Percentiles rank a stretch among this genome's conserved stretches.
phyloP scores from a whole-genome alignment of 2,797 vertebrate species.

The Zonotrichia albicollis region DNA sequence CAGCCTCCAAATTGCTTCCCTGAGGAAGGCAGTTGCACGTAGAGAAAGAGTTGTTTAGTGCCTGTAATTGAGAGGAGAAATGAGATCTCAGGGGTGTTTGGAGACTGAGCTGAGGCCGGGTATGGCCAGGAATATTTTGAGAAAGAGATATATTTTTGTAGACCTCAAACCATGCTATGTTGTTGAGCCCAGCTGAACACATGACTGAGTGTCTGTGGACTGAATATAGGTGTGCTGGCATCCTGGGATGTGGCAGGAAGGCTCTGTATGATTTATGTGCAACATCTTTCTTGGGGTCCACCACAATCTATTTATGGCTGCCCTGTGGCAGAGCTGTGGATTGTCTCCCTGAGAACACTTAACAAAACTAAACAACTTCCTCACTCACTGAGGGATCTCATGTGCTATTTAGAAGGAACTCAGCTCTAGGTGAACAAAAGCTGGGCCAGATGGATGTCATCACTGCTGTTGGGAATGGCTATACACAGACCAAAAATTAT shows the following conservation, averaged over 20 bases:
- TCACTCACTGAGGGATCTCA: background rate
- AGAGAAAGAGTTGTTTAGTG: background rate
- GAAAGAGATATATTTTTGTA: background rate
- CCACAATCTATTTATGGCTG: slow-evolving; percentile 17
- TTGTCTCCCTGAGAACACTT: background rate
- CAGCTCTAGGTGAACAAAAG: background rate
- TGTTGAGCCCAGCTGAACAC: background rate
- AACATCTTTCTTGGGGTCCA: background rate
- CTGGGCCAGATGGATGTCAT: background rate
- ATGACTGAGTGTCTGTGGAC: background rate
- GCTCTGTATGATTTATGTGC: background rate
- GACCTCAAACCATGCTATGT: background rate
- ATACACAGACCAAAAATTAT: background rate
- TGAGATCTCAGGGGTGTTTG: background rate
- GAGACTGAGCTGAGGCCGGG: background rate
- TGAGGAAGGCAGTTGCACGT: background rate
- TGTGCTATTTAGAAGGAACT: background rate
- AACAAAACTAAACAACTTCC: background rate
- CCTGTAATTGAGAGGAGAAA: background rate
- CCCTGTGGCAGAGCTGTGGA: background rate
- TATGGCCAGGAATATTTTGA: background rate
- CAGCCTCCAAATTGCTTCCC: background rate
- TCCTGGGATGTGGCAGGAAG: background rate
- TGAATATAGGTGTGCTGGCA: background rate
- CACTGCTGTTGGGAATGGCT: background rate